These are phyloP conservation scores for Notodonta ziczac DNA, from an alignment of 2,888 invertebrate genomes.

Conservation along the genomic window DNA sequence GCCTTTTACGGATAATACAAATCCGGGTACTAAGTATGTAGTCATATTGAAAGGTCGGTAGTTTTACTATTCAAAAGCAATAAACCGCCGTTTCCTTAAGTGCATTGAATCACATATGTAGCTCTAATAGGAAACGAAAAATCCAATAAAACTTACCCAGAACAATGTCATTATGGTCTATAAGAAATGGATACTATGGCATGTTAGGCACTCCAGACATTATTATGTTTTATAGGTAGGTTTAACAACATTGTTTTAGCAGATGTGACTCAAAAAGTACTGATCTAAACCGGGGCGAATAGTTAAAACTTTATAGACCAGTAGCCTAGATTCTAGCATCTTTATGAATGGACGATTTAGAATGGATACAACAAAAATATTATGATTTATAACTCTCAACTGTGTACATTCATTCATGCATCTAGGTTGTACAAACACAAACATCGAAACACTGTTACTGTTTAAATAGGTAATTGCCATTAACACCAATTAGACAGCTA, in stretches of 20 bases:
- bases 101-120: no score
- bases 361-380: conserved; percentile 21
- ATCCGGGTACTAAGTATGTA: neutral
- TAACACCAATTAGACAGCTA: conserved; percentile 25
- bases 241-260: no score
- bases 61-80: no score
- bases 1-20: conserved; percentile 8
- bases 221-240: no score
- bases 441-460: conserved; percentile 25
- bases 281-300: neutral
- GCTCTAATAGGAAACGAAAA: no score
- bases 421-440: conserved; percentile 33
- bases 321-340: conserved; percentile 7
- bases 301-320: conserved; percentile 2
- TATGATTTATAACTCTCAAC: conserved; percentile 21
- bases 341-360: conserved; percentile 25
- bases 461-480: conserved; percentile 16
- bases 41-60: neutral
- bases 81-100: no score
- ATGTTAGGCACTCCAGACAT: no score
- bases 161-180: no score
- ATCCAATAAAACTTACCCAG: no score
- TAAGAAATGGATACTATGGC: no score
- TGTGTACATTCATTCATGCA: conserved; percentile 24
- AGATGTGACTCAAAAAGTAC: neutral